Evolutionary conservation across 2,888 invertebrate genomes (phyloP), one percentile per base, ranked within the genome.

Genomic region (Athrips mouffetella): DNA sequence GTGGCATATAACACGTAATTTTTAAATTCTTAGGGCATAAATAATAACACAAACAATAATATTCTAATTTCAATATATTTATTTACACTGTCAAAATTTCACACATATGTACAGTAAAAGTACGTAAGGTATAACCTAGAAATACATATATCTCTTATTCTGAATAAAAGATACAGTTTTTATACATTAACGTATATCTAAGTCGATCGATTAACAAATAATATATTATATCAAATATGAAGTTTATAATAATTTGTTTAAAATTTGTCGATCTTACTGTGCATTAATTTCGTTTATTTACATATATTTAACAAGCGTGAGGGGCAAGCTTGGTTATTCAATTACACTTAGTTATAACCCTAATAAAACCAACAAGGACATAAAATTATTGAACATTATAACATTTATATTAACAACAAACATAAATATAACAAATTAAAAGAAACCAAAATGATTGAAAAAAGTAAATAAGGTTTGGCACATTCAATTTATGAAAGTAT

Each of bases 31-130:
- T 3, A 13, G 15, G 11, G 13, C 31, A 21, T 16, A 31, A 45
- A 35, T 10, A 20, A 4, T 5, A 11, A 23, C 23, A 1, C n/a
- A n/a, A n/a, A 23, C 33, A 54, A 65, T 78, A 79, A 78, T 80
- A 77, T 81, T 80, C 87, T 87, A 85, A 83, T 84, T 80, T 79
- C 73, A 73, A 78, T 82, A 72, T 57, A 54, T 76, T 74, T 83
- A 83, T 84, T 79, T 83, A 83, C 83, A 83, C 65, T 60, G 62
- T 72, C 71, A 76, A 82, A 80, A 80, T 76, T 41, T 47, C 76
- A 80, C 79, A 80, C 76, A 68, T 77, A 76, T 84, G 82, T 86
- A 86, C 85, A 86, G 59, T 76, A 75, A 70, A 70, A 48, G 50
- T 66, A 73, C 67, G 60, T 68, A 63, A 60, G n/a, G 62, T 55